Conservation (phyloP, 2,113 vertebrate genomes). For the Cephalopterus ornatus region DNA sequence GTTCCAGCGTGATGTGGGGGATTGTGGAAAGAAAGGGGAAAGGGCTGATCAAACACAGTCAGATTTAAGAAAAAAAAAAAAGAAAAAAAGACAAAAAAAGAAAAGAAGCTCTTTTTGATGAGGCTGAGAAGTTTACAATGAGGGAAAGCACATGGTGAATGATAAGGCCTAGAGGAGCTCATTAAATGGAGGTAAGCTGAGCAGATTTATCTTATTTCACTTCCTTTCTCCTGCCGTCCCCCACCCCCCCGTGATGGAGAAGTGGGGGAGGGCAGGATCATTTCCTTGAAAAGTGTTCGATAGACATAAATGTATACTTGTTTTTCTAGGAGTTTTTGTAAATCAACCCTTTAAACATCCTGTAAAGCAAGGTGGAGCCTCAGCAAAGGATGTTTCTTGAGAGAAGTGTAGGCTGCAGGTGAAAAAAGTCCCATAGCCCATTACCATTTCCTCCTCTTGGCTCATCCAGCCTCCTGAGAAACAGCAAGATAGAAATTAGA, state of each 20-base stretch:
- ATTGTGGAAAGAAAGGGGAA: conserved; percentile 45
- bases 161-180: conserved; percentile 39
- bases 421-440: not conserved
- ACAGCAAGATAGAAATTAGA: not conserved
- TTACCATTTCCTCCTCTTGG: not conserved
- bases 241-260: not conserved
- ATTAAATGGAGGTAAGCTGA: conserved; percentile 55
- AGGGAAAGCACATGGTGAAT: conserved; percentile 4
- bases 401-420: not conserved
- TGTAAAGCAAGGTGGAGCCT: not conserved
- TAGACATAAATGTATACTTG: not conserved
- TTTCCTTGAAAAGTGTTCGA: not conserved
- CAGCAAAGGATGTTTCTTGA: not conserved
- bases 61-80: not conserved
- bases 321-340: not conserved
- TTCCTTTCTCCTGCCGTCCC: conserved; percentile 1
- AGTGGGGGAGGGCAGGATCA: not conserved
- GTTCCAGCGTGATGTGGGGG: conserved; percentile 22
- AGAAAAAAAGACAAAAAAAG: not conserved
- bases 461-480: not conserved
- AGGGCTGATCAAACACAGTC: conserved; percentile 51
- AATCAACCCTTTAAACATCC: not conserved
- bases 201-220: conserved; percentile 36
- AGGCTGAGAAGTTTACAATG: conserved; percentile 51
- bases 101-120: conserved; percentile 37